Base-by-base conservation (phyloP, 2,888 invertebrate species). In the Craniophora ligustri region DNA sequence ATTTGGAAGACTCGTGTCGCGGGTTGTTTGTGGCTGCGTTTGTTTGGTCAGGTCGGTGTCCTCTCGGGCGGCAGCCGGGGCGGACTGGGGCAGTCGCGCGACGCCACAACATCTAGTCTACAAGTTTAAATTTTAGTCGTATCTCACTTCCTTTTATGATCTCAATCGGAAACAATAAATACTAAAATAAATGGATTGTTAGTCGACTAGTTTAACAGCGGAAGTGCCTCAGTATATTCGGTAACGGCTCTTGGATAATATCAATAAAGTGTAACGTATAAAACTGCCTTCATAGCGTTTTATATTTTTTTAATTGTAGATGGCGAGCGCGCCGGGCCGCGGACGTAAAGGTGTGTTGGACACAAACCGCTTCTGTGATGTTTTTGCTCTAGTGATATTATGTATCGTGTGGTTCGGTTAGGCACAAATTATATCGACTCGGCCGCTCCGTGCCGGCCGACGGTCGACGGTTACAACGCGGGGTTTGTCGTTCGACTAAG, bases 281-380 rank as follows among this genome's bases (percentile, higher is more conserved):
- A 79, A 87, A 87, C 84, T 86, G 91, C 88, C 87, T 91, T 86
- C 71, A 84, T 88, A 90, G 89, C 87, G 85, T 91, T 91, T 91
- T 90, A 84, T 91, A 92, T 90, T 82, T 89, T 91, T 90, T 88
- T 89, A 86, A 86, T 75, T 60, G 85, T 87, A 86, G 85, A 72
- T 74, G 78, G 76, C 67, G 79, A 72, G 44, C 75, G 79, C 80
- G 81, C 78, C 78, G 83, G 75, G 79, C 76, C 81, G 82, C 78
- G 79, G 79, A 66, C 67, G 62, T 55, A 64, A 61, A 45, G 73
- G 79, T 79, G 85, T 86, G 85, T 85, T 74, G 84, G 85, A 87
- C 87, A 86, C 87, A 79, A 83, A 78, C 84, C 79, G 91, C 91
- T 91, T 90, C 87, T 91, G 92, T 88, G 91, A 89, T 91, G 89